A percentile compares a stretch with the other conserved stretches of the same genome.
These are phyloP conservation scores for Trissoscelio sp. DNA, from an alignment of 2,888 invertebrate genomes.

Conservation along the genomic window DNA sequence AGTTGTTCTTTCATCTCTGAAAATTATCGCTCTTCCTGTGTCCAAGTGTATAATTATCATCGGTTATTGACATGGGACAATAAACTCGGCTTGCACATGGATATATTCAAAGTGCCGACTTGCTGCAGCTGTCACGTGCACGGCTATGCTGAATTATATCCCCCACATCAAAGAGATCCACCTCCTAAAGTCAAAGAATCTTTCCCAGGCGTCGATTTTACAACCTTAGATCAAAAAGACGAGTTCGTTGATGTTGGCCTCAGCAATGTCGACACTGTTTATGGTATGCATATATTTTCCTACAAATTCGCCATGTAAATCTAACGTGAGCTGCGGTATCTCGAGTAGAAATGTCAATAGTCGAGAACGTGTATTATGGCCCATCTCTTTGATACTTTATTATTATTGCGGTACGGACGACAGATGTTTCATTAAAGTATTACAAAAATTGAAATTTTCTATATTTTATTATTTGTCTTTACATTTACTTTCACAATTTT, in stretches of 20 bases:
- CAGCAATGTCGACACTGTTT: constrained; percentile 60
- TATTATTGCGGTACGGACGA: too few relatives aligned
- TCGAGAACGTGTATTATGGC: too few relatives aligned
- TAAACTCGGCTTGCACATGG: constrained; percentile 91
- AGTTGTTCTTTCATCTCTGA: constrained; percentile 91
- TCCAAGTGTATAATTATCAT: constrained; percentile 93
- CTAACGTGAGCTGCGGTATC: too few relatives aligned
- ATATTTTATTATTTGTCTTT: too few relatives aligned
- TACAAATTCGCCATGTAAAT: background rate
- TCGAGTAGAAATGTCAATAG: too few relatives aligned
- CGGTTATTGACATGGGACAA: constrained; percentile 92
- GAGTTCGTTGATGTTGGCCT: constrained; percentile 71
- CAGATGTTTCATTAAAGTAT: too few relatives aligned
- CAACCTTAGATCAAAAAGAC: constrained; percentile 74
- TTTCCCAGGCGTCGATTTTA: constrained; percentile 85
- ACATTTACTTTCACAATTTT: too few relatives aligned
- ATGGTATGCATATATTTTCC: constrained; percentile 47
- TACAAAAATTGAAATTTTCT: too few relatives aligned
- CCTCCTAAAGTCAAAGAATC: constrained; percentile 85
- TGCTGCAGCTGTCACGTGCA: constrained; percentile 93
- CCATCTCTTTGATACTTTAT: too few relatives aligned
- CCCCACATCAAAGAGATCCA: constrained; percentile 86
- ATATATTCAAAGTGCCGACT: constrained; percentile 93
- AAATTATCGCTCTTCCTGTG: constrained; percentile 91
- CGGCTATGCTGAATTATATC: constrained; percentile 89